Conservation (phyloP, 2,113 vertebrate species). For the Ciconia stormi region DNA sequence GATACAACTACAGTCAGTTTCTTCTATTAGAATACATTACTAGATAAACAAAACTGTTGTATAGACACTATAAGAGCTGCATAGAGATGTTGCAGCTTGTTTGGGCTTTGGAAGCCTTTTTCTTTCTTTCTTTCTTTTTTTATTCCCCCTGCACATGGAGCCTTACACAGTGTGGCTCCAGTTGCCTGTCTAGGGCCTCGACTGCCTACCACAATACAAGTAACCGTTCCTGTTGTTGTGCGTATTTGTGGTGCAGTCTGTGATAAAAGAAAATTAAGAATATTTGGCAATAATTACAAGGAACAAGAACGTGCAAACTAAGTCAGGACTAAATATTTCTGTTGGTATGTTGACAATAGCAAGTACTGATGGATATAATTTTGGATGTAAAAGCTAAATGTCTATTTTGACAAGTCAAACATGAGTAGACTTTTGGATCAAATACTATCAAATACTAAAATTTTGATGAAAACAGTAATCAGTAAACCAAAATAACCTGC, state of each 20-base stretch:
- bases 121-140: not conserved
- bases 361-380: not conserved
- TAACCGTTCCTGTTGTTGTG: not conserved
- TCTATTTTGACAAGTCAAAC: not conserved
- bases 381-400: not conserved
- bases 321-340: constrained; percentile 14
- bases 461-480: not conserved
- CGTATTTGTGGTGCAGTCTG: not conserved
- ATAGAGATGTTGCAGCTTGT: not conserved
- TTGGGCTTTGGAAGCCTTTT: not conserved
- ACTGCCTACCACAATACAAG: not conserved
- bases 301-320: constrained; percentile 4
- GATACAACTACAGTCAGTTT: not conserved
- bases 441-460: not conserved
- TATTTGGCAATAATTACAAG: not conserved
- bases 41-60: not conserved
- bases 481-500: not conserved
- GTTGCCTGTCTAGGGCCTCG: not conserved
- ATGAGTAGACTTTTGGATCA: not conserved
- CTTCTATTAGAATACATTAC: not conserved
- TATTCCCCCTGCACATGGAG: not conserved
- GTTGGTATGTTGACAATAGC: not conserved
- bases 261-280: constrained; percentile 22
- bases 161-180: not conserved
- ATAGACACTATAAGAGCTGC: not conserved